Evolutionary conservation across 2,888 invertebrate genomes (phyloP).

Genomic region (Diploptera punctata): DNA sequence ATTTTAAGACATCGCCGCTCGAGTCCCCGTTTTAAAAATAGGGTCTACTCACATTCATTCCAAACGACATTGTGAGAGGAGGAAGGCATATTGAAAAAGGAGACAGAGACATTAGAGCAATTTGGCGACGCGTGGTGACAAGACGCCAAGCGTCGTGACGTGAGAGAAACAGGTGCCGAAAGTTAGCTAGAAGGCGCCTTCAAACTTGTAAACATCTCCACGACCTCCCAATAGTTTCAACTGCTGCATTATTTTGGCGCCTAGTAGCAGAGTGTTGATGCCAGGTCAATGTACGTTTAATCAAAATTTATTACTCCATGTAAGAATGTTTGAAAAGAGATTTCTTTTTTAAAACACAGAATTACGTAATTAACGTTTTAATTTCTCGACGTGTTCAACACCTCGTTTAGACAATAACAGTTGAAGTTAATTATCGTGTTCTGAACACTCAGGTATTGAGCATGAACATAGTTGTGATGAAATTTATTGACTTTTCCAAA

Average conservation of each 20-base stretch:
- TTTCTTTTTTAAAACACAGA: slow-evolving; percentile 1
- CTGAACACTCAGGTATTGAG: no score
- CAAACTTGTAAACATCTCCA: slow-evolving; percentile 4
- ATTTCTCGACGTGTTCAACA: neutral
- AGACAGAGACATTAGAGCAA: slow-evolving; percentile 29
- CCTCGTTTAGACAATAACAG: no score
- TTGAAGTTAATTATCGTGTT: no score
- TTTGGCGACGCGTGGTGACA: slow-evolving; percentile 40
- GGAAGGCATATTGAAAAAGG: neutral
- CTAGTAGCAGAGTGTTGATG: neutral
- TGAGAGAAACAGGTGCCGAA: slow-evolving; percentile 39
- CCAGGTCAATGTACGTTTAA: slow-evolving; percentile 26
- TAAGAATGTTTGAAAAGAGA: slow-evolving; percentile 12
- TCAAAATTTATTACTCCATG: slow-evolving; percentile 19
- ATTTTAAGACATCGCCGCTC: slow-evolving; percentile 30
- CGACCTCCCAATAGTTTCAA: slow-evolving; percentile 5
- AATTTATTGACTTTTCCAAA: no score
- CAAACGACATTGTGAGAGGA: slow-evolving; percentile 3
- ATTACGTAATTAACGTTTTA: neutral
- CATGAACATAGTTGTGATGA: no score
- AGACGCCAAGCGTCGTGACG: slow-evolving; percentile 36
- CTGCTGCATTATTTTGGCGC: slow-evolving; percentile 24
- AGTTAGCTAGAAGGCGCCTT: slow-evolving; percentile 26
- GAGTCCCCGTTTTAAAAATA: slow-evolving; percentile 37
- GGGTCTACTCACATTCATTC: slow-evolving; percentile 25